phyloP scores from a whole-genome alignment of 2,888 invertebrate species.

The Lasius fuliginosus region DNA sequence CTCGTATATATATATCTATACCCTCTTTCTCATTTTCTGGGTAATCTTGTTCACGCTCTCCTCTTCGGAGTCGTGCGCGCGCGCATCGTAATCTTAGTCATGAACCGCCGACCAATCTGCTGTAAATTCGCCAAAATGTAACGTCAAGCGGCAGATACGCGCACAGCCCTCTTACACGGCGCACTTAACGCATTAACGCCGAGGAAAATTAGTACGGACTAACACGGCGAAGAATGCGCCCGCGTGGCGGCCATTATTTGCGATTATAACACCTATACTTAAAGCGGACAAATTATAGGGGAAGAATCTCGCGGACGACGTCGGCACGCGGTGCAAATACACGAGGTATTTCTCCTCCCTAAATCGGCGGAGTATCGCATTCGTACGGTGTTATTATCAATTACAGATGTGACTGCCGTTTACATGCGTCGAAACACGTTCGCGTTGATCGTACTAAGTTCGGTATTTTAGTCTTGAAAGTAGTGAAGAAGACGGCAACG shows the following conservation, averaged over 20 bases:
- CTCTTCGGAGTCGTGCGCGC: slow-evolving; percentile 18
- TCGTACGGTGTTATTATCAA: slow-evolving; percentile 19
- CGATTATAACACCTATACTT: slow-evolving; percentile 55
- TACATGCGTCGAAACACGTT: not conserved
- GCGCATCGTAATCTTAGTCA: slow-evolving; percentile 41
- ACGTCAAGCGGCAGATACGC: slow-evolving; percentile 45
- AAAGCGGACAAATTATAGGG: slow-evolving; percentile 49
- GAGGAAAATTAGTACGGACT: slow-evolving; percentile 42
- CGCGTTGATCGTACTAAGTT: not conserved
- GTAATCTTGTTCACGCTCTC: slow-evolving; percentile 49
- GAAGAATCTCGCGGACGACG: slow-evolving; percentile 17
- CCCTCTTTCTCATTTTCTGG: slow-evolving; percentile 52
- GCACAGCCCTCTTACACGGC: slow-evolving; percentile 15
- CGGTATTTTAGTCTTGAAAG: not conserved
- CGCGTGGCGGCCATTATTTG: slow-evolving; percentile 42
- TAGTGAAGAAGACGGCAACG: not conserved
- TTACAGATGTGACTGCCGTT: slow-evolving; percentile 25
- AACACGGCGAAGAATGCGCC: slow-evolving; percentile 20
- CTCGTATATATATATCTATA: not conserved
- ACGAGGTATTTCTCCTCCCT: slow-evolving; percentile 5
- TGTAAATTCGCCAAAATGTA: slow-evolving; percentile 53
- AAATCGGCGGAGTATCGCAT: slow-evolving; percentile 18
- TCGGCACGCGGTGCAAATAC: slow-evolving; percentile 13
- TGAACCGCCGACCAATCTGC: slow-evolving; percentile 51
- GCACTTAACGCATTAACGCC: slow-evolving; percentile 56